Percentiles rank a stretch among this genome's conserved stretches.
These are phyloP conservation scores for Meandrina meandrites DNA, from an alignment of 92 coral and sea anemone species.

Conservation along the genomic window DNA sequence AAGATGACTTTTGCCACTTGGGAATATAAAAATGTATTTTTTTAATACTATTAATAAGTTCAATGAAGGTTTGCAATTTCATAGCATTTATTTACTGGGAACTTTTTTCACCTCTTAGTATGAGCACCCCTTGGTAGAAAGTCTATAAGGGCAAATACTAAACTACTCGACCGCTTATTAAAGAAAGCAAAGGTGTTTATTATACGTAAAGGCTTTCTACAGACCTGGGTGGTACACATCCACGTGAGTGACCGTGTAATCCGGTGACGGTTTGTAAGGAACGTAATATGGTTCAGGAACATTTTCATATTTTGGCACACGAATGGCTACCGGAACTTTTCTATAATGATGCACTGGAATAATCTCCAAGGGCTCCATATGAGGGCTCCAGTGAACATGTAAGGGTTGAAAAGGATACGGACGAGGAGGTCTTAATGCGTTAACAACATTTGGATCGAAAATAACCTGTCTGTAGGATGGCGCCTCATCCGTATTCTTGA, in stretches of 20 bases:
- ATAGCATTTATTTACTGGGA: not conserved
- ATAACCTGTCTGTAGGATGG: conserved; percentile 25
- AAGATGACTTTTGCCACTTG: too few species aligned
- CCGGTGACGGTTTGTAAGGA: conserved; percentile 61
- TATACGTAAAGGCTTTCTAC: not conserved
- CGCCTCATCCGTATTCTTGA: not conserved
- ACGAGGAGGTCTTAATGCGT: conserved; percentile 37
- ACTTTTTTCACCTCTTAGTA: not conserved
- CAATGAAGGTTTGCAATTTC: not conserved
- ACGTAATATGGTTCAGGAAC: conserved; percentile 63
- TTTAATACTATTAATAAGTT: too few species aligned
- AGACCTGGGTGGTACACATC: conserved; percentile 72
- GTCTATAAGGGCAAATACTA: not conserved
- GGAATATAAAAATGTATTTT: too few species aligned
- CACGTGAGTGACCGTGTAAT: conserved; percentile 52
- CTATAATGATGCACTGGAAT: conserved; percentile 54
- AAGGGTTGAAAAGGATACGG: conserved; percentile 60
- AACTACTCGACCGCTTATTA: not conserved
- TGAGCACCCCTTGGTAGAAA: too few species aligned
- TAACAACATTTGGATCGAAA: conserved; percentile 14
- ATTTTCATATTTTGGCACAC: conserved; percentile 39
- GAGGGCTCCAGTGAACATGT: conserved; percentile 9
- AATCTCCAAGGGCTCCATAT: conserved; percentile 6
- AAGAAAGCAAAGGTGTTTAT: too few species aligned
- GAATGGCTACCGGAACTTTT: conserved; percentile 47